These are phyloP conservation scores for Clarias macrocephalus DNA, from an alignment of 2,113 vertebrate species.

Conservation along the genomic window DNA sequence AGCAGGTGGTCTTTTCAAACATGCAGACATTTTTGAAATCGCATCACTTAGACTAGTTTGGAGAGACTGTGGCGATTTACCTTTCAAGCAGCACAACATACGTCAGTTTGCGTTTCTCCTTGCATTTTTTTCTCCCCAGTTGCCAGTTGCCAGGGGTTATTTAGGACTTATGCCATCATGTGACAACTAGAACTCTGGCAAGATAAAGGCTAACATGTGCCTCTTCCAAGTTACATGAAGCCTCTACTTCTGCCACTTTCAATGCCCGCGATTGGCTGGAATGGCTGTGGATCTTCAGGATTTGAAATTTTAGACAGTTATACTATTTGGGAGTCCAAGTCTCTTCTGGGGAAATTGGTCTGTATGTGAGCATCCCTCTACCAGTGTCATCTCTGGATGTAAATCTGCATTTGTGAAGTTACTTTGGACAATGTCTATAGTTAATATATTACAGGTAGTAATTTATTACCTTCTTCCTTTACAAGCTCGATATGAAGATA, in stretches of 20 bases:
- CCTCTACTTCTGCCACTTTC: neutral
- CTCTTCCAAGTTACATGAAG: neutral
- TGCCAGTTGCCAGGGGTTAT: constrained; percentile 36
- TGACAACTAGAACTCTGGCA: neutral
- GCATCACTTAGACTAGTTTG: constrained; percentile 1
- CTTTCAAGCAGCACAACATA: neutral
- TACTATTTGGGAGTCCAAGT: neutral
- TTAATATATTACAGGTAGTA: neutral
- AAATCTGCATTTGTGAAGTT: neutral
- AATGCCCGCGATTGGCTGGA: neutral
- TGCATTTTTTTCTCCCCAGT: neutral
- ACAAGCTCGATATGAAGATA: neutral
- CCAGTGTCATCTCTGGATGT: neutral
- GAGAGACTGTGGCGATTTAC: neutral
- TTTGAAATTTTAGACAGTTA: neutral
- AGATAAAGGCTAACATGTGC: neutral
- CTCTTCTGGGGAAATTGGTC: constrained; percentile 61
- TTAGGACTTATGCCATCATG: neutral
- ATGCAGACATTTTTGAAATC: constrained; percentile 30
- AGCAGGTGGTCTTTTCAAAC: constrained; percentile 34
- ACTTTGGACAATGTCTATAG: neutral
- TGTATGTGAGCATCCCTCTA: constrained; percentile 55
- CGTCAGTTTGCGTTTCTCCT: neutral
- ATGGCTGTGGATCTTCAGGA: neutral
- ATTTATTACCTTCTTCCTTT: no score